Evolutionary conservation across 2,113 vertebrate genomes (phyloP).

Genomic region (Oophaga pumilio): DNA sequence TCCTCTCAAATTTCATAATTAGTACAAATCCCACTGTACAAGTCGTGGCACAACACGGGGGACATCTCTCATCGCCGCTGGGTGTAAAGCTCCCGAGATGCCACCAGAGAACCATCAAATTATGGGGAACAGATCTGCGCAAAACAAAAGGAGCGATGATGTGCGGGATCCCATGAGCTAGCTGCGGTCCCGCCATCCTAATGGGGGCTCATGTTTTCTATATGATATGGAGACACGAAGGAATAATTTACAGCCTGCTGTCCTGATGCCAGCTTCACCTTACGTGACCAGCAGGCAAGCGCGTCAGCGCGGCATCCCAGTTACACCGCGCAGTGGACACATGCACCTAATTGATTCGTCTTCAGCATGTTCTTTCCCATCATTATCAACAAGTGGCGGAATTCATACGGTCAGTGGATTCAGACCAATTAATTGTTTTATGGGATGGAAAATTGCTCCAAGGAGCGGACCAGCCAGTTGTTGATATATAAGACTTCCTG

Average conservation of each 20-base stretch:
- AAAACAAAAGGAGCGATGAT: conserved; percentile 1
- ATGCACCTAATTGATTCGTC: neutral
- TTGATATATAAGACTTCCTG: conserved; percentile 5
- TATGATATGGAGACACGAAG: neutral
- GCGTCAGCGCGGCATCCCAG: neutral
- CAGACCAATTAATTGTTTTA: neutral
- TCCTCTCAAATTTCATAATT: conserved; percentile 9
- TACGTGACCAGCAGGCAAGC: conserved; percentile 14
- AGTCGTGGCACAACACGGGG: neutral
- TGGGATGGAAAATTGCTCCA: conserved; percentile 8
- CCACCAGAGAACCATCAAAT: conserved; percentile 32
- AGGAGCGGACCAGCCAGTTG: neutral
- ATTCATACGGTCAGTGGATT: neutral
- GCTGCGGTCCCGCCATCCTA: neutral
- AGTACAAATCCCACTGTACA: neutral
- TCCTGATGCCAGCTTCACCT: conserved; percentile 19
- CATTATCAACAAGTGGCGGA: neutral
- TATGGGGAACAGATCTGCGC: neutral
- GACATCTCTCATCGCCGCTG: conserved; percentile 37
- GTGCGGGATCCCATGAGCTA: neutral
- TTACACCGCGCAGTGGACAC: neutral
- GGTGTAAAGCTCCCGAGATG: conserved; percentile 17
- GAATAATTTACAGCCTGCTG: neutral
- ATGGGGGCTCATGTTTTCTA: neutral
- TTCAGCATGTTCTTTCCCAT: neutral